These are phyloP conservation scores for Vulpes ferrilata DNA, from an alignment of 2,113 vertebrate genomes.

Conservation along the genomic window DNA sequence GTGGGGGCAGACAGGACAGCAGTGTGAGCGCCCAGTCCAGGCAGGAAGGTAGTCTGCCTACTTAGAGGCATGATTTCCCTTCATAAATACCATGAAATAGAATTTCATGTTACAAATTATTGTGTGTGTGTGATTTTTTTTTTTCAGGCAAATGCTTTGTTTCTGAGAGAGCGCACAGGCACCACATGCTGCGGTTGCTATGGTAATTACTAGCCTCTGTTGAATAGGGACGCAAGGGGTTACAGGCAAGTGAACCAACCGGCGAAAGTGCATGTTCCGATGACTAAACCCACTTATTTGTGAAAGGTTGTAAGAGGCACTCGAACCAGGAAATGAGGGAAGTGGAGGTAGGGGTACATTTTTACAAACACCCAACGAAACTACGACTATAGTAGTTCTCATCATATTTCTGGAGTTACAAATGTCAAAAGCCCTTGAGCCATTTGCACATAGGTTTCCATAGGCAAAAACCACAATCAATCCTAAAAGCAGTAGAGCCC, in stretches of 20 bases:
- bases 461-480: background rate
- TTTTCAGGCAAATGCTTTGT: slow-evolving; percentile 86
- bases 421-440: slow-evolving; percentile 63
- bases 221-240: slow-evolving; percentile 89
- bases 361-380: slow-evolving; percentile 54
- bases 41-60: slow-evolving; percentile 39
- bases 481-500: background rate
- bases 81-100: slow-evolving; percentile 82
- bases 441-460: background rate
- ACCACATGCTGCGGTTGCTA: slow-evolving; percentile 89
- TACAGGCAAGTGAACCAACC: slow-evolving; percentile 85
- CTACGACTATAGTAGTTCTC: background rate
- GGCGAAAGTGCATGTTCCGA: slow-evolving; percentile 81
- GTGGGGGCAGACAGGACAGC: background rate
- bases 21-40: slow-evolving; percentile 7
- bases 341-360: background rate
- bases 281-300: slow-evolving; percentile 86
- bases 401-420: slow-evolving; percentile 44
- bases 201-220: slow-evolving; percentile 90
- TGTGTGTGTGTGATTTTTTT: slow-evolving; percentile 65
- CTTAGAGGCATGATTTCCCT: slow-evolving; percentile 69
- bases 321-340: slow-evolving; percentile 76
- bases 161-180: slow-evolving; percentile 83
- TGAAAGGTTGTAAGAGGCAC: slow-evolving; percentile 84
- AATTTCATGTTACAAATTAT: slow-evolving; percentile 85